A percentile compares a stretch with the other conserved stretches of the same genome.
Evolutionary conservation across 2,888 invertebrate species (phyloP).

Genomic region (Anodontia alba): DNA sequence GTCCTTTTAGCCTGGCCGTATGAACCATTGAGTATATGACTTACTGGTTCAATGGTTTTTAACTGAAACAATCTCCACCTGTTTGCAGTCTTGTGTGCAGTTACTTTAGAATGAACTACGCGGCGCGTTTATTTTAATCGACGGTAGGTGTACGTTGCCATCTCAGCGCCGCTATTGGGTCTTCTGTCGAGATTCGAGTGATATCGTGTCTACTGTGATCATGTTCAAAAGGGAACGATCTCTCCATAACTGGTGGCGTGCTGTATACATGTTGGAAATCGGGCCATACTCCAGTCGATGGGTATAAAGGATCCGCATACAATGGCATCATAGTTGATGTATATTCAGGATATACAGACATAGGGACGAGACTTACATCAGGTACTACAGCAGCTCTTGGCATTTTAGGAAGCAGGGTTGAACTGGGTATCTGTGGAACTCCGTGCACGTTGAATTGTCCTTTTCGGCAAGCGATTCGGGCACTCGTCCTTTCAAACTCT

Average conservation of each 20-base stretch:
- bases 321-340: not conserved
- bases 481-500: slow-evolving; percentile 45
- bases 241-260: not conserved
- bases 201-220: not conserved
- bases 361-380: not conserved
- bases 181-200: not conserved
- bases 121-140: too few relatives aligned
- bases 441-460: slow-evolving; percentile 63
- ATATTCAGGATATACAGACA: not conserved
- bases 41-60: too few relatives aligned
- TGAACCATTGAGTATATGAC: too few relatives aligned
- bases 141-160: not conserved
- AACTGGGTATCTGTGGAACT: slow-evolving; percentile 33
- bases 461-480: slow-evolving; percentile 50
- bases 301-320: not conserved
- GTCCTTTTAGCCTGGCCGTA: not conserved
- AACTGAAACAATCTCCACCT: too few relatives aligned
- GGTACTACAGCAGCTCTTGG: not conserved
- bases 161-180: not conserved
- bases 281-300: too few relatives aligned
- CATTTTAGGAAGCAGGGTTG: not conserved
- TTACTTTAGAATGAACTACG: too few relatives aligned
- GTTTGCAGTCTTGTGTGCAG: too few relatives aligned
- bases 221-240: not conserved
- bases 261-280: not conserved